phyloP scores from a whole-genome alignment of 2,113 vertebrate species.

The Ictalurus furcatus region DNA sequence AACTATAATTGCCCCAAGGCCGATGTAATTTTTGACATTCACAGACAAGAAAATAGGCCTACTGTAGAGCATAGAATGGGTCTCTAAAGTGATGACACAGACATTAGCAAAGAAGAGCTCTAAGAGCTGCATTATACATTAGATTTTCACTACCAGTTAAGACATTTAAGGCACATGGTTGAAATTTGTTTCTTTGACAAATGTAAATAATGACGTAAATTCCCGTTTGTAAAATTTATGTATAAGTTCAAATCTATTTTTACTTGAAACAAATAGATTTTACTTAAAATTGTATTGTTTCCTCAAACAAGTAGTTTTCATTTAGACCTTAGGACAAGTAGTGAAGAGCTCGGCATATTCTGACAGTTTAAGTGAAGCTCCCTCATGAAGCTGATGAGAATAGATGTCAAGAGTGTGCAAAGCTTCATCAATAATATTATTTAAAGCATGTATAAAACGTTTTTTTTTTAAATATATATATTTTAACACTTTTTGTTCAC shows the following conservation, averaged over 20 bases:
- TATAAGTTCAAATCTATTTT: background rate
- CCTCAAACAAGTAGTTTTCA: background rate
- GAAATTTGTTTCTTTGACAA: background rate
- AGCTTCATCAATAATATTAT: background rate
- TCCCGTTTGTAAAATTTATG: background rate
- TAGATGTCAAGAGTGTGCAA: background rate
- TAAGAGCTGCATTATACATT: background rate
- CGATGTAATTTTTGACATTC: slow-evolving; percentile 36
- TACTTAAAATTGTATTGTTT: background rate
- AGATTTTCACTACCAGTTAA: background rate
- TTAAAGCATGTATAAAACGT: background rate
- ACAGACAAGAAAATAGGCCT: slow-evolving; percentile 33
- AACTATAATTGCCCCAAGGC: slow-evolving; percentile 33
- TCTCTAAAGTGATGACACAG: background rate
- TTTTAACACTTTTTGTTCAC: background rate
- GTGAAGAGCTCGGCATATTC: background rate
- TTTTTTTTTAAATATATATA: background rate
- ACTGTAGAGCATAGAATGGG: background rate
- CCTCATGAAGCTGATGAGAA: background rate
- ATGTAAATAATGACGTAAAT: background rate
- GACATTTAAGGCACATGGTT: background rate
- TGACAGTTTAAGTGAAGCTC: background rate
- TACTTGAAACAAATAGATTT: background rate
- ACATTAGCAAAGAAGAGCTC: background rate
- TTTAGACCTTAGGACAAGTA: background rate